Evolutionary conservation across 2,888 invertebrate species (phyloP).

Genomic region (Agonopterix subpropinquella): DNA sequence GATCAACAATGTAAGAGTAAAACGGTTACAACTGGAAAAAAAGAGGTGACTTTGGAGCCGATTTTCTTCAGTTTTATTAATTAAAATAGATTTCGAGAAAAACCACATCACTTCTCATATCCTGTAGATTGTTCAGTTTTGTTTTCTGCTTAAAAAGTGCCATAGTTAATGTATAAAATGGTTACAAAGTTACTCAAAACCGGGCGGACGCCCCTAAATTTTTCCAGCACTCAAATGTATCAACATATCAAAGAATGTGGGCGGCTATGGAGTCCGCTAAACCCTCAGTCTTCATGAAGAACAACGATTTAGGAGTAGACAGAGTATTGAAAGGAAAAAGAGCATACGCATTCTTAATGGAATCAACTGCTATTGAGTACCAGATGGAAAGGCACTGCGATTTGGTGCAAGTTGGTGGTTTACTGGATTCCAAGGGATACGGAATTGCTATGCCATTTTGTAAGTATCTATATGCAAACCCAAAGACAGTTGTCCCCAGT

Average conservation of each 20-base stretch:
- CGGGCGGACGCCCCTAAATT: too few species aligned
- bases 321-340: slow-evolving; percentile 86
- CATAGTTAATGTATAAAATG: too few species aligned
- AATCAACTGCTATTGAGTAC: slow-evolving; percentile 96
- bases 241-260: slow-evolving; percentile 95
- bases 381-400: slow-evolving; percentile 90
- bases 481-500: too few species aligned
- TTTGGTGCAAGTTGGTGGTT: slow-evolving; percentile 86
- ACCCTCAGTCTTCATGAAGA: slow-evolving; percentile 88
- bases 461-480: slow-evolving; percentile 62
- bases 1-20: too few species aligned
- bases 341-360: slow-evolving; percentile 96
- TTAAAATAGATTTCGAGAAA: too few species aligned
- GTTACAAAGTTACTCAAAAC: too few species aligned
- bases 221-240: slow-evolving; percentile 88
- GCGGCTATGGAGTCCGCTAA: slow-evolving; percentile 90
- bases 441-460: slow-evolving; percentile 94
- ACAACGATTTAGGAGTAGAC: slow-evolving; percentile 91
- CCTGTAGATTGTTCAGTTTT: too few species aligned
- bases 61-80: too few species aligned
- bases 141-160: too few species aligned
- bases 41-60: too few species aligned
- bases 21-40: too few species aligned
- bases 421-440: slow-evolving; percentile 91
- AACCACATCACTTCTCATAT: too few species aligned